Evolutionary conservation across 1,140 invertebrate species (phyloP), one percentile per base, ranked within the genome.

Genomic region (Orussus abietinus): DNA sequence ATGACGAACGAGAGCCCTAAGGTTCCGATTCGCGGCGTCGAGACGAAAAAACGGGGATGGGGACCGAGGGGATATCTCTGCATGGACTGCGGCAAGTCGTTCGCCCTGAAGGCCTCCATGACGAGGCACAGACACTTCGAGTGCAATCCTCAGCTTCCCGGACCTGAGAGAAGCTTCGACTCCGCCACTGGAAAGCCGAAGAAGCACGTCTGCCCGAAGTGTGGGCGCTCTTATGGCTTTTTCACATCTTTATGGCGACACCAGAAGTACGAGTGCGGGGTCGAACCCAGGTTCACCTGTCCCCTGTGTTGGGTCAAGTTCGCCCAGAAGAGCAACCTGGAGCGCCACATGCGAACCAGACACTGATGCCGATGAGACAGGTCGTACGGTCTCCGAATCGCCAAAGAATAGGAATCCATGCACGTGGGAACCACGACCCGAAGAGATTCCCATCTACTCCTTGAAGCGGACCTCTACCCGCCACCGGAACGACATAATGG

Each of bases 191-290:
- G 2, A 32, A 47, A 38, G 1, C 20, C 49, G 0, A 64, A 73
- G 26, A 75, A 71, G 5, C 61, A 68, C 35, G 44, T 62, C 3
- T 79, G 78, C 41, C 38, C 50, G 0, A 62, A 67, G 18, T 80
- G 78, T 40, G 63, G 64, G 10, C 66, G 75, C 15, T 58, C 53
- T 9, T 78, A 77, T 39, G 64, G 65, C 0, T 72, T 74, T 11
- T 75, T 74, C 30, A 75, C 73, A 1, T 75, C 68, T 1, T 44
- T 79, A 0, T 67, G 61, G 57, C 58, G 78, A 22, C 79, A 81
- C 45, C 62, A 75, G 34, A 65, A 76, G 29, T 79, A 78, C 33
- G 77, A 80, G 42, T 81, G 80, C 46, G 76, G 76, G 2, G 64
- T 76, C 12, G 74, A 77, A 29, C 75, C 75, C 0, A 66, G 73